Percentiles rank a stretch among this genome's conserved stretches.
These are phyloP conservation scores for Melanotus villosus DNA, from an alignment of 2,888 invertebrate genomes.

Conservation along the genomic window DNA sequence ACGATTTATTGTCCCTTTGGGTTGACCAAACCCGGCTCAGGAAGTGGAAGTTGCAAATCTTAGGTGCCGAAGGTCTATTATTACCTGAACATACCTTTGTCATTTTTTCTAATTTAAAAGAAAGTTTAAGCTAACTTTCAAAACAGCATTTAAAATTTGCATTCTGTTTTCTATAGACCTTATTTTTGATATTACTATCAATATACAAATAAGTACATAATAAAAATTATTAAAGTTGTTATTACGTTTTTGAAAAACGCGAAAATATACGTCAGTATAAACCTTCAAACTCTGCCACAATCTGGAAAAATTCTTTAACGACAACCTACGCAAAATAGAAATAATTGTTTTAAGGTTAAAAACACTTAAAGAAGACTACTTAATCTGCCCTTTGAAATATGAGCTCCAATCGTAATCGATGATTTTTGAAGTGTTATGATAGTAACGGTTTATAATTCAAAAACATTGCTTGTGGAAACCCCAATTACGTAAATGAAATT, in stretches of 20 bases:
- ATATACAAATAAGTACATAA: not conserved
- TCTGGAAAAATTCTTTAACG: not conserved
- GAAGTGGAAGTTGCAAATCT: too few relatives aligned
- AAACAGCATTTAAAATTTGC: too few relatives aligned
- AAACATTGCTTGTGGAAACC: not conserved
- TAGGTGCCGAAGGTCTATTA: too few relatives aligned
- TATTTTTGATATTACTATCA: too few relatives aligned
- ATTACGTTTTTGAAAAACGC: too few relatives aligned
- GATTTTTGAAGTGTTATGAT: not conserved
- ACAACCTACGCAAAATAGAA: not conserved
- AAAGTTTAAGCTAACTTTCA: too few relatives aligned
- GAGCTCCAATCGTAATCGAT: not conserved
- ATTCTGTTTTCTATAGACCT: too few relatives aligned
- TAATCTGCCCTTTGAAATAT: constrained; percentile 4
- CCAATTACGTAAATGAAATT: not conserved
- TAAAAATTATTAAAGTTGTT: too few relatives aligned
- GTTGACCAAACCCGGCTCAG: too few relatives aligned
- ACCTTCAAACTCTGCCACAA: not conserved
- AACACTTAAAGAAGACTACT: not conserved
- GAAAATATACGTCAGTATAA: not conserved
- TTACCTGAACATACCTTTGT: too few relatives aligned
- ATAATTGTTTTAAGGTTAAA: constrained; percentile 1
- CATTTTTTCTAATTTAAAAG: too few relatives aligned
- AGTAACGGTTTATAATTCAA: not conserved
- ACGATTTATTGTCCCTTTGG: too few relatives aligned